A percentile compares a stretch with the other conserved stretches of the same genome.
Conservation (phyloP, 2,797 vertebrate species). For the Calcarius lapponicus region DNA sequence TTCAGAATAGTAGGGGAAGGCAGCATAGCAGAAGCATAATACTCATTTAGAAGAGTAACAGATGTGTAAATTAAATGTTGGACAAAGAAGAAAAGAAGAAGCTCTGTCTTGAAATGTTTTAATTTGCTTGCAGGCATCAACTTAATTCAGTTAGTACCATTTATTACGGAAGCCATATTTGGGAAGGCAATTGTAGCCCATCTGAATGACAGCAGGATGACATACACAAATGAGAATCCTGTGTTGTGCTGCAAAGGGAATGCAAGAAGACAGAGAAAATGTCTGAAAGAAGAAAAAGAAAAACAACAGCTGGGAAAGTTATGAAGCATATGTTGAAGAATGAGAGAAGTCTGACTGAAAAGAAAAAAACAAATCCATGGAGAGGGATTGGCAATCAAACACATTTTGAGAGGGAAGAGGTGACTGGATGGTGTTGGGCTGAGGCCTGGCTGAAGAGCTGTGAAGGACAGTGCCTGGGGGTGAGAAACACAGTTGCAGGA, state of each 20-base stretch:
- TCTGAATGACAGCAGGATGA: conserved; percentile 24
- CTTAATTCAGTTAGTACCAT: background rate
- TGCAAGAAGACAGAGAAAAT: background rate
- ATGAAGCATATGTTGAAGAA: background rate
- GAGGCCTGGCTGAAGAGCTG: background rate
- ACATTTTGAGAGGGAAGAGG: background rate
- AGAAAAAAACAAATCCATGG: background rate
- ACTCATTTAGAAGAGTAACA: background rate
- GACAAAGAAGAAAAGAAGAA: background rate
- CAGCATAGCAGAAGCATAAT: background rate
- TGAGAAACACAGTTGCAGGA: background rate
- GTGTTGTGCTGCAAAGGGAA: background rate
- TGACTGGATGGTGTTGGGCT: background rate
- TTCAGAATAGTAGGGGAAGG: background rate
- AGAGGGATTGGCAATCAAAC: background rate
- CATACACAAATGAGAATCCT: background rate
- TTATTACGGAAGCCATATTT: background rate
- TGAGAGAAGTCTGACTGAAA: background rate
- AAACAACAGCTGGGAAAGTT: conserved; percentile 27
- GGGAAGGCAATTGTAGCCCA: background rate
- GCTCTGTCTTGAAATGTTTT: conserved; percentile 13
- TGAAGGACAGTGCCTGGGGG: background rate
- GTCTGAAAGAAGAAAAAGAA: background rate
- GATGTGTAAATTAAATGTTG: conserved; percentile 22
- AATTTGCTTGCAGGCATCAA: background rate